A percentile compares a stretch with the other conserved stretches of the same genome.
Evolutionary conservation across 2,797 vertebrate species (phyloP).

Genomic region (Nyctibius grandis): DNA sequence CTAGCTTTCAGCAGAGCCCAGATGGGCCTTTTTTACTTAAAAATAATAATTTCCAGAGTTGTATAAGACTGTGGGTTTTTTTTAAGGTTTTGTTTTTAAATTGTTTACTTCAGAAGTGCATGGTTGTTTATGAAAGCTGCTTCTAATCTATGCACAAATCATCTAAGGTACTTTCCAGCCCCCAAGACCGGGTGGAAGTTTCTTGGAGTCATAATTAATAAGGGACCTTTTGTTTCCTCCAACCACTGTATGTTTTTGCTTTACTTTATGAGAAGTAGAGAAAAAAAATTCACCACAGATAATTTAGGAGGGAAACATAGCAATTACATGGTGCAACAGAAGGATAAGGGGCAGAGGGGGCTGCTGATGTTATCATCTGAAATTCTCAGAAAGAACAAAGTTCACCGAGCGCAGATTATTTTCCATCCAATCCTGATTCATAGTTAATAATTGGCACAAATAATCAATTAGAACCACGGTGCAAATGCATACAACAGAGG

Average conservation of each 20-base stretch:
- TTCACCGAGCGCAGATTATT: conserved; percentile 18
- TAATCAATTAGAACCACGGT: not conserved
- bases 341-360: not conserved
- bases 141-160: not conserved
- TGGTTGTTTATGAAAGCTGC: not conserved
- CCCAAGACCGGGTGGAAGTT: not conserved
- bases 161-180: not conserved
- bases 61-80: not conserved
- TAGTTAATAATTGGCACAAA: conserved; percentile 35
- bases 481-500: not conserved
- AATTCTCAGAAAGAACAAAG: conserved; percentile 7
- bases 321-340: conserved; percentile 6
- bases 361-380: not conserved
- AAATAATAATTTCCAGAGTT: not conserved
- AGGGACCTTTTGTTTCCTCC: not conserved
- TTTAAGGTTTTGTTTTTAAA: not conserved
- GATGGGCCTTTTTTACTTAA: not conserved
- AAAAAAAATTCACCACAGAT: not conserved
- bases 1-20: not conserved
- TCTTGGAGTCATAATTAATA: not conserved
- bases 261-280: not conserved
- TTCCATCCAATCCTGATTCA: not conserved
- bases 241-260: not conserved
- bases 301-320: conserved; percentile 1
- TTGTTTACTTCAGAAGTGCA: not conserved